phyloP scores from a whole-genome alignment of 2,797 vertebrate species.

The Staurois parvus region DNA sequence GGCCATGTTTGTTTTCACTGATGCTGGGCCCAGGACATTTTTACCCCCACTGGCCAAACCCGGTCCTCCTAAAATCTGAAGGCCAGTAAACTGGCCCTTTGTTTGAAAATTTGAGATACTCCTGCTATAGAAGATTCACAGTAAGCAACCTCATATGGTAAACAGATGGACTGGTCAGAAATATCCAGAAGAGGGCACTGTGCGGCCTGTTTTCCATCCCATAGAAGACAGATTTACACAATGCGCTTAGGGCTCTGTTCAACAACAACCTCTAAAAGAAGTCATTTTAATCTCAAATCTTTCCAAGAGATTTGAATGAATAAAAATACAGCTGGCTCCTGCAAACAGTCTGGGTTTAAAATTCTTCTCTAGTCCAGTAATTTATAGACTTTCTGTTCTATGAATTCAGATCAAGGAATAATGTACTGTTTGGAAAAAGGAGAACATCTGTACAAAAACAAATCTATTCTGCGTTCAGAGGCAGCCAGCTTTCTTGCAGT shows the following conservation, averaged over 20 bases:
- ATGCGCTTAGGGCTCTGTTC: slow-evolving; percentile 17
- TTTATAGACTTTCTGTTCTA: slow-evolving; percentile 37
- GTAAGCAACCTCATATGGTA: background rate
- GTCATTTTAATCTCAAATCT: slow-evolving; percentile 49
- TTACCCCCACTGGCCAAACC: too few species aligned
- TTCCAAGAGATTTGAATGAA: slow-evolving; percentile 37
- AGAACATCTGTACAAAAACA: slow-evolving; percentile 41
- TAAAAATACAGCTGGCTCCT: slow-evolving; percentile 42
- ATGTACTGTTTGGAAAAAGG: slow-evolving; percentile 16
- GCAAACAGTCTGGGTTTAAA: slow-evolving; percentile 32
- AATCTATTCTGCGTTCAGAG: background rate
- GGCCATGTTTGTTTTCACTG: too few species aligned
- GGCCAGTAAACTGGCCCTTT: too few species aligned
- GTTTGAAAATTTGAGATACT: too few species aligned
- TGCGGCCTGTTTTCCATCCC: background rate
- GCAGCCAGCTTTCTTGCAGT: background rate
- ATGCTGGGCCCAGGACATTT: too few species aligned
- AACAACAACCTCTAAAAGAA: slow-evolving; percentile 26
- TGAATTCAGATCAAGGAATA: slow-evolving; percentile 30
- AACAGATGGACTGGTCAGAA: background rate
- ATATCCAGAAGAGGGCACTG: slow-evolving; percentile 39
- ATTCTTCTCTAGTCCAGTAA: slow-evolving; percentile 34
- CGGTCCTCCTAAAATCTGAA: too few species aligned
- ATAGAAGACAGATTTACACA: background rate
- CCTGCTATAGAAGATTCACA: background rate